Base-by-base conservation (phyloP, 2,888 invertebrate species). In the Hydriomena furcata region DNA sequence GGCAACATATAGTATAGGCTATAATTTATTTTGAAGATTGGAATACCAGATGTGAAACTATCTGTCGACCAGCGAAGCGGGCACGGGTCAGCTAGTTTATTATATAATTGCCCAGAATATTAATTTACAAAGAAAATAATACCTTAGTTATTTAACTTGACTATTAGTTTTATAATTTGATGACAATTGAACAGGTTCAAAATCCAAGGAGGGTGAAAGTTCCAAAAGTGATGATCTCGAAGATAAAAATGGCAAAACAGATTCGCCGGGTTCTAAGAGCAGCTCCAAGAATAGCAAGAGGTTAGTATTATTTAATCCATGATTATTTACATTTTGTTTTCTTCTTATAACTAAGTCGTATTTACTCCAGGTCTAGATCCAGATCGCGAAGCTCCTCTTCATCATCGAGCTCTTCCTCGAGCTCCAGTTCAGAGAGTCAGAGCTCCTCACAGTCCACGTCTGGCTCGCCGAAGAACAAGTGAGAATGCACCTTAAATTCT, bases 371-470 rank as follows among this genome's bases (percentile, higher is more conserved):
- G 28, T 60, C 41, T 21, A 28, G 42, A 52, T 60, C 5, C 65
- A 85, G 90, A 63, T 86, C 85, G 40, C 79, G 83, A 47, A 88
- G 89, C 55, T 86, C 90, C 0, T 89, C 90, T 1, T 84, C 90
- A 1, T 89, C 90, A 1, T 85, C 89, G 0, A 86, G 81, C 56
- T 84, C 90, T 0, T 84, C 88, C 7, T 87, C 89, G 2, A 88
- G 84, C 58, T 90, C 90, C 43, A 89, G 87, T 69, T 86, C 89
- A 71, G 52, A 31, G 7, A 90, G 90, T 77, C 87, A 81, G 51
- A 86, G 87, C 62, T 89, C 89, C 0, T 59, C 74, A 17, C 71
- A 78, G 6, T 68, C 76, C 59, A 84, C 85, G 1, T 58, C 74
- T n/a, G 71, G 79, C 5, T 68, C 76, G 24, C 84, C 86, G 25